Evolutionary conservation across 2,113 vertebrate species (phyloP).

Genomic region (Chloropsis cyanopogon): DNA sequence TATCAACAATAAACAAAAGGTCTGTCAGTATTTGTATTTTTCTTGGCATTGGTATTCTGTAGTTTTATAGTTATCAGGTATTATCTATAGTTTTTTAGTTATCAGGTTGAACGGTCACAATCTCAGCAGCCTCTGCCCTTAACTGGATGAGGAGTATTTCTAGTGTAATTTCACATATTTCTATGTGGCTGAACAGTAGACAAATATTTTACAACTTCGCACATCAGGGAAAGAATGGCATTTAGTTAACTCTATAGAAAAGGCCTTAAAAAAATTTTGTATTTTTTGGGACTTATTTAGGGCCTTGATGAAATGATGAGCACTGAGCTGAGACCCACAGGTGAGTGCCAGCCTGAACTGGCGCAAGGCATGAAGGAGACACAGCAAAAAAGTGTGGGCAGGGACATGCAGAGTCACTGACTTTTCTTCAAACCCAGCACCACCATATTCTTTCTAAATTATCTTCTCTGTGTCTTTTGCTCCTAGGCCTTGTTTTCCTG

Average conservation of each 20-base stretch:
- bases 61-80: neutral
- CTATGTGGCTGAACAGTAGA: neutral
- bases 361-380: neutral
- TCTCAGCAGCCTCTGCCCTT: neutral
- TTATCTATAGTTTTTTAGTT: too few relatives aligned
- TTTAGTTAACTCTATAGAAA: neutral
- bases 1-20: neutral
- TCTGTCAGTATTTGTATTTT: neutral
- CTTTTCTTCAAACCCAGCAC: neutral
- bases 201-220: neutral
- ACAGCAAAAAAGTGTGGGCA: neutral
- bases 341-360: neutral
- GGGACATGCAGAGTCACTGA: neutral
- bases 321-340: neutral
- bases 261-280: neutral
- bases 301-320: neutral
- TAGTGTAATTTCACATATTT: neutral
- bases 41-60: neutral
- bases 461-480: neutral
- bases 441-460: neutral
- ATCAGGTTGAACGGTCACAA: neutral
- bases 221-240: neutral
- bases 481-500: neutral
- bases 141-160: neutral
- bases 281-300: neutral